Evolutionary conservation across 2,113 vertebrate genomes (phyloP), one percentile per base, ranked within the genome.

Genomic region (Columba livia): DNA sequence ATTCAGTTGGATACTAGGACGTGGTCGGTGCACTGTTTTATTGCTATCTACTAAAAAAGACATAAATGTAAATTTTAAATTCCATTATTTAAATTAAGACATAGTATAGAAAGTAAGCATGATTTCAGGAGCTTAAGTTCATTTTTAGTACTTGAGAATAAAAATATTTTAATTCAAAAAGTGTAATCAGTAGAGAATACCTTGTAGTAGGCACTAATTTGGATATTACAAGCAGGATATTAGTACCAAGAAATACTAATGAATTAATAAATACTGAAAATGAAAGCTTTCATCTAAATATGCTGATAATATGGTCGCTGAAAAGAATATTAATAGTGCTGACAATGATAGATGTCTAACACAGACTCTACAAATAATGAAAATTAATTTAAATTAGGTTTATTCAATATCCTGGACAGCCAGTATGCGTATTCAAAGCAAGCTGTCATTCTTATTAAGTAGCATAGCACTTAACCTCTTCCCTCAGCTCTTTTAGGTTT

Each of bases 211-310:
- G 69, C 83, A 78, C 90, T 95, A 74, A 95, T 96, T 97, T 97
- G 94, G 85, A 74, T 93, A 48, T 97, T 97, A 85, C 91, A 93
- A 89, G 51, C 58, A 74, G 72, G 85, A 92, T 94, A 90, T 95
- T 92, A 84, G 64, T 72, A 78, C 56, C 60, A 74, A 94, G 92
- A 95, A 94, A 94, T 94, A 95, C 94, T 94, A 95, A 94, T 95
- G 87, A 87, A 88, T 92, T 97, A 96, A 95, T 96, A 96, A 96
- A 96, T 95, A 97, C 93, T 96, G 93, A 96, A 96, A 95, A 92
- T 90, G 72, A 92, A 94, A 87, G 73, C 79, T 94, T 97, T 94
- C 91, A 79, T 96, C 95, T 87, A 90, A 90, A 85, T 80, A 89
- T 80, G 83, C 77, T 94, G 91, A 60, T 94, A 88, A 86, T 79